phyloP scores from a whole-genome alignment of 2,888 invertebrate genomes.

The Nomada fucata region DNA sequence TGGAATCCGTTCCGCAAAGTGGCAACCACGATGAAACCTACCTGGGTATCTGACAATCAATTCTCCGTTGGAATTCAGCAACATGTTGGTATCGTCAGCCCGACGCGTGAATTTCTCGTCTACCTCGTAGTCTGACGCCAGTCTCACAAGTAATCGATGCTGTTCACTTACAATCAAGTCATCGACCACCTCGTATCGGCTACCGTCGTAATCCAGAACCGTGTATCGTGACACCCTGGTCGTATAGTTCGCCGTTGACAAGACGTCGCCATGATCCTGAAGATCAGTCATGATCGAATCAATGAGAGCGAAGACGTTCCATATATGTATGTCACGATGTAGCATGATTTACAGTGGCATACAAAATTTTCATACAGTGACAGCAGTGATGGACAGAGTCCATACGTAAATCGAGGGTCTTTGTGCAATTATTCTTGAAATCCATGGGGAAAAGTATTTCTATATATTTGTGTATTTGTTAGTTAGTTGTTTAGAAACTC shows the following conservation, averaged over 20 bases:
- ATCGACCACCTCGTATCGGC: slow-evolving; percentile 75
- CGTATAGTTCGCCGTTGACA: slow-evolving; percentile 22
- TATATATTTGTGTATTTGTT: not conserved
- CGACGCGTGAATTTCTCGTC: slow-evolving; percentile 79
- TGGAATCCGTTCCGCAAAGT: slow-evolving; percentile 11
- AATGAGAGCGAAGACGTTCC: not conserved
- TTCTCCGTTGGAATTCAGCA: slow-evolving; percentile 76
- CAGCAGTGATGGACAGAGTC: too few species aligned
- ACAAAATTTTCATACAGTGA: too few species aligned
- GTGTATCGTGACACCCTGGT: slow-evolving; percentile 70
- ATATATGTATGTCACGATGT: not conserved
- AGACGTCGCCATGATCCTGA: slow-evolving; percentile 27
- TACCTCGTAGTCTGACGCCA: slow-evolving; percentile 76
- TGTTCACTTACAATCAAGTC: slow-evolving; percentile 74
- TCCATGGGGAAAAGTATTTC: not conserved
- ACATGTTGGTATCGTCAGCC: slow-evolving; percentile 78
- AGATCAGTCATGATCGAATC: slow-evolving; percentile 7
- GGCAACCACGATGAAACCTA: slow-evolving; percentile 49
- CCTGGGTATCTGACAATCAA: slow-evolving; percentile 77
- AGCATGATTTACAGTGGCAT: not conserved
- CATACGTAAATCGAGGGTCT: too few species aligned
- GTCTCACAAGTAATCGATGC: slow-evolving; percentile 78
- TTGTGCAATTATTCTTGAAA: not conserved
- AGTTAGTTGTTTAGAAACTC: not conserved
- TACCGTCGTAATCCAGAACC: slow-evolving; percentile 76